Evolutionary conservation across 37 sponge, comb jelly and placozoan genomes (phyloP).

Genomic region (Geodia barretti): DNA sequence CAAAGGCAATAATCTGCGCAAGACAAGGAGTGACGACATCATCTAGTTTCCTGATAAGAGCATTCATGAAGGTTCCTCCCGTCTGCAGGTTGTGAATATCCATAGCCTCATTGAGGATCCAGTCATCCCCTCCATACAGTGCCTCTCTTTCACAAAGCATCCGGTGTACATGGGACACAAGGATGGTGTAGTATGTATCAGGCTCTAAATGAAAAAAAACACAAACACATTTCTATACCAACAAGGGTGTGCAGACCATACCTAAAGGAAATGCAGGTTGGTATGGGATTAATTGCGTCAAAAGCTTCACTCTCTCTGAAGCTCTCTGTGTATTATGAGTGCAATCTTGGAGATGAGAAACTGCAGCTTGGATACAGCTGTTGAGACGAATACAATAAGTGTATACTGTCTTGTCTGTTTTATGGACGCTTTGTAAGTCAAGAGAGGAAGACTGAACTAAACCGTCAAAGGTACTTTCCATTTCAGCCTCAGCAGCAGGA

Average conservation of each 20-base stretch:
- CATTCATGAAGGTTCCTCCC: conserved; percentile 67
- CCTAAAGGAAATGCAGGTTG: conserved; percentile 7
- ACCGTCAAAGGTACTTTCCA: too few species aligned
- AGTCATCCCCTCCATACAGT: conserved; percentile 7
- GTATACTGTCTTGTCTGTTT: too few species aligned
- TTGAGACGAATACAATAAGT: conserved; percentile 42
- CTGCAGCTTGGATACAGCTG: conserved; percentile 63
- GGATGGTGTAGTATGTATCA: conserved; percentile 25
- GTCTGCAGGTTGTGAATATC: conserved; percentile 44
- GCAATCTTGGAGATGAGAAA: conserved; percentile 36
- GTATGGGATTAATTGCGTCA: conserved; percentile 43
- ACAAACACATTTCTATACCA: background rate
- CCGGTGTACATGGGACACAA: conserved; percentile 37
- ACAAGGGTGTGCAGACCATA: background rate
- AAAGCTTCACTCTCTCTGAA: conserved; percentile 25
- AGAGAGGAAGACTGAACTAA: too few species aligned
- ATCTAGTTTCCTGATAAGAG: conserved; percentile 51
- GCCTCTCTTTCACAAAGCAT: conserved; percentile 56
- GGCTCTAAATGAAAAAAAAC: conserved; percentile 26
- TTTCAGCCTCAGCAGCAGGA: too few species aligned
- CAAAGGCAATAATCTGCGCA: conserved; percentile 54
- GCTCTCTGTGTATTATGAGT: conserved; percentile 27
- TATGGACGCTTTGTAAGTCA: too few species aligned
- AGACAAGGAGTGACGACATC: conserved; percentile 54
- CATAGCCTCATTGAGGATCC: conserved; percentile 66